Evolutionary conservation across 2,113 vertebrate genomes (phyloP).

Genomic region (Dunckerocampus dactyliophorus): DNA sequence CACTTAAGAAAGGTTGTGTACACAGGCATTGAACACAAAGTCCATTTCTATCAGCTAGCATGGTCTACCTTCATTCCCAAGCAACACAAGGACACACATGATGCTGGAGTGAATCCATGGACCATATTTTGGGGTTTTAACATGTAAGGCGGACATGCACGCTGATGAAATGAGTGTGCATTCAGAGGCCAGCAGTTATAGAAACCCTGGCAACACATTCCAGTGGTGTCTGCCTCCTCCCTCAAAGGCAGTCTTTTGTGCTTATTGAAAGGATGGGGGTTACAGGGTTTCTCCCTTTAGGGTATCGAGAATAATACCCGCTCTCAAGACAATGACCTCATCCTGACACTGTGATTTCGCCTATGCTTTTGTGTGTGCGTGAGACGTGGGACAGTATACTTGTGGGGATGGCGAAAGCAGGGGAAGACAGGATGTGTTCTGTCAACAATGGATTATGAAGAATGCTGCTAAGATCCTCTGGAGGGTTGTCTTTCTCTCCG

Average conservation of each 20-base stretch:
- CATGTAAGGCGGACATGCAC: not conserved
- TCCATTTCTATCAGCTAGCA: not conserved
- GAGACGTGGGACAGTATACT: constrained; percentile 4
- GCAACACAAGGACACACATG: not conserved
- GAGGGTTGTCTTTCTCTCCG: constrained; percentile 35
- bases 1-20: constrained; percentile 3
- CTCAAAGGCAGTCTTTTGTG: constrained; percentile 65
- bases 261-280: constrained; percentile 60
- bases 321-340: constrained; percentile 65
- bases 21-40: constrained; percentile 6
- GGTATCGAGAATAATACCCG: constrained; percentile 60
- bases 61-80: not conserved
- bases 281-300: constrained; percentile 72
- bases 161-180: constrained; percentile 33
- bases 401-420: not conserved
- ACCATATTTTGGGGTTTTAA: constrained; percentile 12
- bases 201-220: constrained; percentile 68
- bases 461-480: constrained; percentile 20
- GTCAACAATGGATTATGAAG: constrained; percentile 42
- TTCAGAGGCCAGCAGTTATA: constrained; percentile 32
- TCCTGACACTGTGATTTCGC: constrained; percentile 32
- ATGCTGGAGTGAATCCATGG: not conserved
- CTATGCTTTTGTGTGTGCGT: not conserved
- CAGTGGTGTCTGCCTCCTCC: constrained; percentile 50
- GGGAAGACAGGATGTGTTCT: constrained; percentile 23